Evolutionary conservation across 2,113 vertebrate species (phyloP).

Genomic region (Passerina amoena): DNA sequence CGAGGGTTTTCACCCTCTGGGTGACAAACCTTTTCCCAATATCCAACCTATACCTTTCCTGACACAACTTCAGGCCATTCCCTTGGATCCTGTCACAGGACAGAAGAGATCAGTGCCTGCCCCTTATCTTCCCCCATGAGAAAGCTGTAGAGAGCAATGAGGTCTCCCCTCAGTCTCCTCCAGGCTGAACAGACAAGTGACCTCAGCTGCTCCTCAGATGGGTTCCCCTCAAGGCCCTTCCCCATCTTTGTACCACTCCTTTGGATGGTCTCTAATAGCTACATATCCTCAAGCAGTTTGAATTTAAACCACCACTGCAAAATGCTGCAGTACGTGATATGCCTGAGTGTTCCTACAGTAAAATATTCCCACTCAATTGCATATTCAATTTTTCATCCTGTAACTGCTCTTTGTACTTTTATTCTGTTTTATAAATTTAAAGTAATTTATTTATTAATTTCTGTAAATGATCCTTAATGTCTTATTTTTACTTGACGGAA

Average conservation of each 20-base stretch:
- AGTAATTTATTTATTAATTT: not conserved
- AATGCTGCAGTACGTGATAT: not conserved
- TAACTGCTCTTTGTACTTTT: not conserved
- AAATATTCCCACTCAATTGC: not conserved
- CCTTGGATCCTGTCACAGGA: not conserved
- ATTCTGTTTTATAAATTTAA: not conserved
- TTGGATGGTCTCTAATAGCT: not conserved
- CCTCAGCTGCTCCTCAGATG: rapidly evolving
- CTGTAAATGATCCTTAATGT: not conserved
- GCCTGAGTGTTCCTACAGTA: not conserved
- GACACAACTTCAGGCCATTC: not conserved
- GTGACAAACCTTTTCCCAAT: not conserved
- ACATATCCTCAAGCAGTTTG: not conserved
- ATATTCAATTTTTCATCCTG: not conserved
- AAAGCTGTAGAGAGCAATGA: not conserved
- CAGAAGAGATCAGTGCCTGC: not conserved
- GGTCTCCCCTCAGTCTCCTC: not conserved
- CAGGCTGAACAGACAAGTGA: not conserved
- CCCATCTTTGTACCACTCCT: not conserved
- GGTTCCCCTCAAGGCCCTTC: not conserved
- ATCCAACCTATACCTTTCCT: not conserved
- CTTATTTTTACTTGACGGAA: not conserved
- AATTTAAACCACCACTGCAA: not conserved
- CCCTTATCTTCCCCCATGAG: not conserved
- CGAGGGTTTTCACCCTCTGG: too few species aligned